Evolutionary conservation across 2,113 vertebrate species (phyloP), one percentile per base, ranked within the genome.

Genomic region (Onychostoma macrolepis): DNA sequence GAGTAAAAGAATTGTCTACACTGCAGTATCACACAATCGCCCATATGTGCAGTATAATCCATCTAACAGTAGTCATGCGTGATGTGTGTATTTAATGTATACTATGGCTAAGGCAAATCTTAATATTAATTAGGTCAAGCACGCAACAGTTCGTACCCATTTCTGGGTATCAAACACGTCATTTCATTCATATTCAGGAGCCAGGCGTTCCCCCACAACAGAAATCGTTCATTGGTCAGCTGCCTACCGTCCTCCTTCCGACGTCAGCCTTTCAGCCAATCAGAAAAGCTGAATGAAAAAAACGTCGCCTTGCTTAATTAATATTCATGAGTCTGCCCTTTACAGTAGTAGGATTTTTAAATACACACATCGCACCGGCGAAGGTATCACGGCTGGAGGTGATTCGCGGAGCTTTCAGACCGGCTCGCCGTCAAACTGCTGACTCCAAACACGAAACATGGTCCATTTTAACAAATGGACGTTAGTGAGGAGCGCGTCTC

Each of bases 361-460:
- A 83, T 53, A 71, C 28, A 71, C 81, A 71, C 41, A 36, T 30
- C 21, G 83, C 26, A 41, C 83, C 83, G 83, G 86, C 53, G 53
- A 56, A 80, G 45, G 56, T 36, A 48, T 75, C 4, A 63, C 71
- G 56, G n/a, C 2, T 48, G 69, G 58, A 72, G 36, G 56, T 61
- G 63, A 45, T 43, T 69, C 41, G 71, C 48, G 41, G 67, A 85
- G 80, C 69, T 69, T 15, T 33, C 33, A 45, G 81, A 76, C 43
- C 33, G 36, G 84, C 76, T 86, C 58, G 24, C 33, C 56, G 80
- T 85, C 56, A 85, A 90, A 88, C 58, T 87, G 86, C 88, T 88
- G 86, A 85, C 80, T 81, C 30, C 41, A 79, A 82, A 84, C 87
- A 83, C 80, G 43, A 89, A 63, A 87, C 85, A 89, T 90, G 88